Percentiles rank a stretch among this genome's conserved stretches.
These are phyloP conservation scores for Brachyistius frenatus DNA, from an alignment of 2,113 vertebrate species.

Conservation along the genomic window DNA sequence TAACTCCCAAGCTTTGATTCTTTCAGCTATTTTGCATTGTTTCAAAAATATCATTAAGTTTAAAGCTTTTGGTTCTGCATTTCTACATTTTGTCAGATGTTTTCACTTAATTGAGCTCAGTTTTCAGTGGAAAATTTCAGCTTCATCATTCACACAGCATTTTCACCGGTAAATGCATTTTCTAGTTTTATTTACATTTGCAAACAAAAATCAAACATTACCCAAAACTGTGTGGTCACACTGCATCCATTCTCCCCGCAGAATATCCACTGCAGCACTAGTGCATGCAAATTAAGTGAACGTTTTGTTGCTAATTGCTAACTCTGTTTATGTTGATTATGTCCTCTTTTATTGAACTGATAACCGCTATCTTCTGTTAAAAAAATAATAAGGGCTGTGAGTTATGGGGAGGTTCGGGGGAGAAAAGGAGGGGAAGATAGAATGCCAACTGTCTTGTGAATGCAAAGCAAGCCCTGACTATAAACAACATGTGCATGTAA, in stretches of 20 bases:
- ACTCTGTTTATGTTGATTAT: constrained; percentile 74
- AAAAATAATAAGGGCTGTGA: constrained; percentile 68
- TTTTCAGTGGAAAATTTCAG: too few species aligned
- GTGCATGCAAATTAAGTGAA: constrained; percentile 54
- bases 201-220: too few species aligned
- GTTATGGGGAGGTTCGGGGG: constrained; percentile 28
- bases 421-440: constrained; percentile 26
- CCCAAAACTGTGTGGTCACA: not conserved
- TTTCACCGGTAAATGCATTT: too few species aligned
- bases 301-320: constrained; percentile 68
- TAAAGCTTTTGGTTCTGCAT: too few species aligned
- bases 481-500: constrained; percentile 53
- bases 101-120: too few species aligned
- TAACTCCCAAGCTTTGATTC: too few species aligned
- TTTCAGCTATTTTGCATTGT: too few species aligned
- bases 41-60: too few species aligned
- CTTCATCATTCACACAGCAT: too few species aligned
- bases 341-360: constrained; percentile 63
- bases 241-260: not conserved
- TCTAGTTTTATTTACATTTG: too few species aligned
- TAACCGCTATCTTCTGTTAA: constrained; percentile 65
- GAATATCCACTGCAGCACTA: constrained; percentile 1
- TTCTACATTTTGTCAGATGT: too few species aligned
- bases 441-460: constrained; percentile 59
- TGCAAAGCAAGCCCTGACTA: constrained; percentile 64